Percentiles rank a stretch among this genome's conserved stretches.
These are phyloP conservation scores for Onychomys leucogaster DNA, from an alignment of 2,797 vertebrate species.

Conservation along the genomic window DNA sequence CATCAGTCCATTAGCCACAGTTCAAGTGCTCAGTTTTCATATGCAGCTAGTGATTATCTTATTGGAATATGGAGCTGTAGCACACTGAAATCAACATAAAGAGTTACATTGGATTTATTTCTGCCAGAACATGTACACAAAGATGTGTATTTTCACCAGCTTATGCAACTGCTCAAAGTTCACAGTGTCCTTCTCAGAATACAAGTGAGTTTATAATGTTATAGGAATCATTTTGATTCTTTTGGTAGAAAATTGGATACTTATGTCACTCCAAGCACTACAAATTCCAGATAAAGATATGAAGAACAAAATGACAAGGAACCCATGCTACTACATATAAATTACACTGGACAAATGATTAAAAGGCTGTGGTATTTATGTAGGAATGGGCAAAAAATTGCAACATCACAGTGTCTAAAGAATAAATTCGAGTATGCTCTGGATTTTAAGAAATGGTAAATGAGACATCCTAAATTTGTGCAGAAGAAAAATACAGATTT, in stretches of 20 bases:
- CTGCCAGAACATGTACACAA: slow-evolving; percentile 39
- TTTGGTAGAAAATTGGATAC: neutral
- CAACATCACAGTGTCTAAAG: neutral
- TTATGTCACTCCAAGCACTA: slow-evolving; percentile 1
- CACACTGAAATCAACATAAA: neutral
- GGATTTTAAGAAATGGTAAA: slow-evolving; percentile 52
- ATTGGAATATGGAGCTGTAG: slow-evolving; percentile 31
- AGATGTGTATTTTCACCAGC: neutral
- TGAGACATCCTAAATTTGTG: neutral
- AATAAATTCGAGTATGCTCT: neutral
- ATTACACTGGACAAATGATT: slow-evolving; percentile 44
- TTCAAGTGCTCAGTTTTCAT: slow-evolving; percentile 7
- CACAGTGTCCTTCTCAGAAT: neutral
- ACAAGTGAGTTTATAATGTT: slow-evolving; percentile 31
- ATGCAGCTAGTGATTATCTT: neutral
- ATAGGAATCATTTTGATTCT: neutral
- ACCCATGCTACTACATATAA: neutral
- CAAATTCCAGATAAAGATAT: slow-evolving; percentile 47
- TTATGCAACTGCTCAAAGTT: slow-evolving; percentile 50
- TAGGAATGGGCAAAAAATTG: neutral
- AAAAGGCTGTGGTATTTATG: slow-evolving; percentile 12
- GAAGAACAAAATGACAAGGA: slow-evolving; percentile 25
- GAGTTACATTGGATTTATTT: slow-evolving; percentile 47
- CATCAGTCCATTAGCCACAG: neutral
- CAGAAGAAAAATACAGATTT: neutral